A percentile compares a stretch with the other conserved stretches of the same genome.
Evolutionary conservation across 1,140 invertebrate species (phyloP).

Genomic region (Eciton burchellii): DNA sequence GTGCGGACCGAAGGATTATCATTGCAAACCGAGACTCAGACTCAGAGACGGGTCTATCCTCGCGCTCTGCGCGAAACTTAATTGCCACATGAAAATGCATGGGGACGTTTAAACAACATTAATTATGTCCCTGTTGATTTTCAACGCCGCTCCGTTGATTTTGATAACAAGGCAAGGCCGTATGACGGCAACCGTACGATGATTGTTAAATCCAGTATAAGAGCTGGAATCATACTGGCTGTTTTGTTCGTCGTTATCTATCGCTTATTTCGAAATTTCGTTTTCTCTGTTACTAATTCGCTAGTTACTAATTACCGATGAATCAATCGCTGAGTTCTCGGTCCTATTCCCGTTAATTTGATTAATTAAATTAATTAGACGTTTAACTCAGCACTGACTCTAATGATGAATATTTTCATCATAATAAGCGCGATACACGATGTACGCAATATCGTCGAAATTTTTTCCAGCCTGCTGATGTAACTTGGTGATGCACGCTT

Average conservation of each 20-base stretch:
- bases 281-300: no score
- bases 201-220: neutral
- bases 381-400: no score
- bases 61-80: conserved; percentile 52
- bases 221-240: neutral
- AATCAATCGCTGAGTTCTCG: no score
- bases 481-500: conserved; percentile 21
- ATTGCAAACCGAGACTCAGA: conserved; percentile 45
- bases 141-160: conserved; percentile 42
- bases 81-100: conserved; percentile 53
- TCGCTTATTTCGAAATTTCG: neutral
- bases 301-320: no score
- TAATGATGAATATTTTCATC: neutral
- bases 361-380: no score
- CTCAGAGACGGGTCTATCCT: conserved; percentile 23
- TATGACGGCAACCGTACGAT: neutral
- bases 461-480: neutral
- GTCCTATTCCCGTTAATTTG: no score
- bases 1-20: conserved; percentile 47
- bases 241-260: neutral
- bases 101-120: conserved; percentile 55
- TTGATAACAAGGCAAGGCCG: conserved; percentile 40
- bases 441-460: neutral
- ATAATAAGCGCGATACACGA: neutral
- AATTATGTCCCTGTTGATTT: conserved; percentile 48